Evolutionary conservation across 2,797 vertebrate genomes (phyloP), one percentile per base, ranked within the genome.

Genomic region (Simalia tracyae): DNA sequence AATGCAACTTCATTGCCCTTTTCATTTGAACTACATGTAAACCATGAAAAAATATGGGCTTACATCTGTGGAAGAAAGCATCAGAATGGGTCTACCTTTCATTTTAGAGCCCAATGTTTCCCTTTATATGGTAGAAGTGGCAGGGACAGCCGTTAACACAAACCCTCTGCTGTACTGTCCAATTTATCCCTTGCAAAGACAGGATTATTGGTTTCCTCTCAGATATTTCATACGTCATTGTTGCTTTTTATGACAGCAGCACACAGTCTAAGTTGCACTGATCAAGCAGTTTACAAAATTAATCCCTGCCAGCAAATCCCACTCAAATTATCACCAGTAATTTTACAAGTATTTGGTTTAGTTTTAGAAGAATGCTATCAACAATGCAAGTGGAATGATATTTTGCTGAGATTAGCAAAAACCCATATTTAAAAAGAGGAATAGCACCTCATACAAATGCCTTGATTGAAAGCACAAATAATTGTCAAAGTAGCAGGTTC

Each of bases 301-400:
- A 96, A 95, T 93, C 90, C 81, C 50, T 92, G 6, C 26, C 94
- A 95, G 90, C 90, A 95, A 93, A 61, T 46, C 93, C 88, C 0
- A 0, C 76, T 94, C 31, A 92, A 94, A 94, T 94, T 91, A 95
- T 84, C 66, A 93, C 61, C 0, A 94, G 50, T 76, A 42, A 0
- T 3, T 59, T 86, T 92, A 87, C 2, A 93, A 92, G 60, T 61
- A 92, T n/a, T 26, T 19, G 36, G 28, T 31, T n/a, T 22, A 61
- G 14, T 88, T 85, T 95, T 86, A 61, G 15, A 92, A 50, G 66
- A 87, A 90, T 84, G 1, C 3, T n/a, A 90, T 90, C 68, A 86
- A 54, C 92, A 87, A 90, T 56, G 66, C 60, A 91, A 36, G 26
- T 46, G 50, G 61, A 42, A 89, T 88, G 92, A 28, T 0, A 0